Conservation (phyloP, 2,888 invertebrate species). For the Anagyrus pseudococci region DNA sequence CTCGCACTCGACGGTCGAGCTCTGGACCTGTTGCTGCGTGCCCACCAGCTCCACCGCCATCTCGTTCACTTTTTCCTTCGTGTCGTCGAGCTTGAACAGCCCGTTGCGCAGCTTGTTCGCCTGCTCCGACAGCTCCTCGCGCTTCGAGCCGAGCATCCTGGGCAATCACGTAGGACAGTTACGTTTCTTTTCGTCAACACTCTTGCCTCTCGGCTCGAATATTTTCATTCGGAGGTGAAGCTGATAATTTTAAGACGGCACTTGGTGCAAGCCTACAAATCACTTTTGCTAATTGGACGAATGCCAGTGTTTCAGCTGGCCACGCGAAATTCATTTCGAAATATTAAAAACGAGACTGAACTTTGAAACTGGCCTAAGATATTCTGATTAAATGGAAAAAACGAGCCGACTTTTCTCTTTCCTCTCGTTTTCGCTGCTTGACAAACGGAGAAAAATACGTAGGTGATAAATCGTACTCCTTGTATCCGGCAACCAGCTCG, state of each 20-base stretch:
- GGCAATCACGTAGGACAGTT: too few relatives aligned
- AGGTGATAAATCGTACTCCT: constrained; percentile 68
- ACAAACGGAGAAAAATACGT: constrained; percentile 3
- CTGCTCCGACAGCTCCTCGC: constrained; percentile 73
- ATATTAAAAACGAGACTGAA: not conserved
- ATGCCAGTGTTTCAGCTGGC: too few relatives aligned
- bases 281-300: too few relatives aligned
- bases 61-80: constrained; percentile 78
- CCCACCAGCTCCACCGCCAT: constrained; percentile 85
- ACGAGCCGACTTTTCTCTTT: too few relatives aligned
- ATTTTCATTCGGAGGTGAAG: too few relatives aligned
- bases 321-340: too few relatives aligned
- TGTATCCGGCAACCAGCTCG: constrained; percentile 84
- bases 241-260: too few relatives aligned
- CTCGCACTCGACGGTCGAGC: constrained; percentile 84
- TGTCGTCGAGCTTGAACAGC: constrained; percentile 86
- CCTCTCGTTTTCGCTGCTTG: too few relatives aligned
- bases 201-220: too few relatives aligned
- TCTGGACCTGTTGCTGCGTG: constrained; percentile 76
- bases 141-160: constrained; percentile 77
- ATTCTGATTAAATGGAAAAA: too few relatives aligned
- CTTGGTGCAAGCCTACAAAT: too few relatives aligned
- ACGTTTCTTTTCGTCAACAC: too few relatives aligned
- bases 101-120: constrained; percentile 84
- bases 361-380: not conserved